phyloP scores from a whole-genome alignment of 2,888 invertebrate species.

The Tenthredo mesomela region DNA sequence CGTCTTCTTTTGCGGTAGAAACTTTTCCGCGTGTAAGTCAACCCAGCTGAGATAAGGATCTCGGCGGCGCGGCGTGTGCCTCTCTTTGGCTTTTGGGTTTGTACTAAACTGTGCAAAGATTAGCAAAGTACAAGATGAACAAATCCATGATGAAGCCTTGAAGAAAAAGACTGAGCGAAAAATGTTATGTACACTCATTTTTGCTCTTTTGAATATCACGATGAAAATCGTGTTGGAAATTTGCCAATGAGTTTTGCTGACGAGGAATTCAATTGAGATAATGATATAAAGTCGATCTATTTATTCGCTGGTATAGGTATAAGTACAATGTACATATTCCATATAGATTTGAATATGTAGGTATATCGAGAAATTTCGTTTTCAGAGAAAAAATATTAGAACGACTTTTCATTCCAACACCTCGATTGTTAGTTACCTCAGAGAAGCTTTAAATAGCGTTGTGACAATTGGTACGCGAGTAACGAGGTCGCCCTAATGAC shows the following conservation, averaged over 20 bases:
- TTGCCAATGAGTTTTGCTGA: background rate
- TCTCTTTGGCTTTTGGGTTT: background rate
- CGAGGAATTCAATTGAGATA: background rate
- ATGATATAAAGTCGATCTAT: background rate
- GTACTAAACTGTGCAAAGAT: constrained; percentile 18
- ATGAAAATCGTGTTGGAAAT: background rate
- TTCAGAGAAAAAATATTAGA: background rate
- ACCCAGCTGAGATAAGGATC: constrained; percentile 33
- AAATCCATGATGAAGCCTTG: background rate
- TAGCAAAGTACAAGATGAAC: background rate
- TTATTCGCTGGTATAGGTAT: too few relatives aligned
- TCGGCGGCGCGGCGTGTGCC: constrained; percentile 33
- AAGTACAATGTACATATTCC: background rate
- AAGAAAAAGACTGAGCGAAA: background rate
- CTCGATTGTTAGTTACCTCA: background rate
- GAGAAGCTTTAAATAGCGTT: background rate
- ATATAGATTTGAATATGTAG: background rate
- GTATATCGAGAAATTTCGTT: background rate
- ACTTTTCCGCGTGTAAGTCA: constrained; percentile 32
- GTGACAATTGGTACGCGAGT: constrained; percentile 36
- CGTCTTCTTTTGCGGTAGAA: constrained; percentile 25
- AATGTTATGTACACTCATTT: background rate
- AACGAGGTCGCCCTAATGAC: constrained; percentile 47
- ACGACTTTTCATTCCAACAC: background rate
- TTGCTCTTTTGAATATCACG: background rate